Base-by-base conservation (phyloP, 2,888 invertebrate genomes). In the Timema cristinae region DNA sequence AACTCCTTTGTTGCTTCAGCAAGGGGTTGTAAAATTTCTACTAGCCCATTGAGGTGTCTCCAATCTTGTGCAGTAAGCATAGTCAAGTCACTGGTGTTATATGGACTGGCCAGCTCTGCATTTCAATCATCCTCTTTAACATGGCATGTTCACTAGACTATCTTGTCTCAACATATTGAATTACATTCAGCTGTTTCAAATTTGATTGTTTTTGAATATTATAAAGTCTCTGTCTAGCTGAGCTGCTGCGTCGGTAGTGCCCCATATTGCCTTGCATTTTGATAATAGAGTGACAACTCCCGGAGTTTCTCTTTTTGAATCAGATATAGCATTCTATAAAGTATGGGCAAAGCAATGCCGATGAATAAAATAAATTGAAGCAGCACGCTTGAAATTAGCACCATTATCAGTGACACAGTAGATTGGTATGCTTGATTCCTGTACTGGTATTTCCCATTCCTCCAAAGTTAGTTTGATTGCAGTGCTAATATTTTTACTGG, bases 161-260 rank as follows among this genome's bases (percentile, higher is more conserved):
- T 15, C 68, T 52, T 11, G 68, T 68, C 5, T 68, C 68, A 47
- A 68, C 52, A 51, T 68, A 52, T 51, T 68, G 68, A 13, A 68
- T 51, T 7, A 68, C 54, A 32, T 51, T 51, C 5, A 54, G 52
- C 16, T n/a, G 8, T 16, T 15, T 50, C 52, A 54, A 5, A 32
- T 68, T 51, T 52, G 51, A 51, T 68, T 68, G 50, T 50, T n/a
- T 50, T 32, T 68, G n/a, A n/a, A n/a, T n/a, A n/a, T n/a, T n/a
- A n/a, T 50, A 9, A 68, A 52, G n/a, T n/a, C 15, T 48, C 51
- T 52, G 13, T 68, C 8, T 51, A 68, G 54, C 68, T 56, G 48
- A 48, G 32, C 68, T 68, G 68, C 68, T 68, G 7, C 9, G 68
- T 32, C 56, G 50, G 51, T 52, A 68, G 51, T 68, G 68, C 9